Evolutionary conservation across 2,888 invertebrate species (phyloP).

Genomic region (Caenorhabditis afra): DNA sequence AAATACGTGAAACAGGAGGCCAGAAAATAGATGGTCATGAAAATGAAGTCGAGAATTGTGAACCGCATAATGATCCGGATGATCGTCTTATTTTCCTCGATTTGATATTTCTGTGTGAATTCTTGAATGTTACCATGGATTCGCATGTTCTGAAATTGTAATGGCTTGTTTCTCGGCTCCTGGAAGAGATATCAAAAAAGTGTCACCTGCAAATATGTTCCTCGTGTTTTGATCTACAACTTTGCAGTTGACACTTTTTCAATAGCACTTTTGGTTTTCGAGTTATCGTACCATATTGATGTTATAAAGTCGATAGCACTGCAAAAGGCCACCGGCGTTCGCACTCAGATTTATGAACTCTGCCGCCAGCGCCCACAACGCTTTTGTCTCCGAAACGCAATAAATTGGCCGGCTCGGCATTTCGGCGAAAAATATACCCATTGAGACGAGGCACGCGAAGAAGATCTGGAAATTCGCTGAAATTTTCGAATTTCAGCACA

Average conservation of each 20-base stretch:
- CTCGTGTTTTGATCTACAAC: not conserved
- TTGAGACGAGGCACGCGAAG: not conserved
- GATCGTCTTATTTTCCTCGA: too few species aligned
- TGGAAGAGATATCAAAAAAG: not conserved
- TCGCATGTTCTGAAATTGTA: too few species aligned
- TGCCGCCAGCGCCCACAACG: not conserved
- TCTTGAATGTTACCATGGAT: too few species aligned
- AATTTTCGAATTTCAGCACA: too few species aligned
- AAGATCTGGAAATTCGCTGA: too few species aligned
- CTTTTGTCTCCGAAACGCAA: not conserved
- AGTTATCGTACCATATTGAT: conserved; percentile 9
- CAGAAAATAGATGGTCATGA: too few species aligned
- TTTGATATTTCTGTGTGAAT: too few species aligned
- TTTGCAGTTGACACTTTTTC: not conserved
- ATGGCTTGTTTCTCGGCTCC: too few species aligned
- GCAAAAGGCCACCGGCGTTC: conserved; percentile 10
- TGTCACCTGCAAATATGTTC: too few species aligned
- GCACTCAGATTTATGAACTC: conserved; percentile 11
- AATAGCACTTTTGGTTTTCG: not conserved
- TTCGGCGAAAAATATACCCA: not conserved
- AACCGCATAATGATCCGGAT: too few species aligned
- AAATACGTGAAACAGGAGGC: too few species aligned
- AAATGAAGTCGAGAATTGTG: too few species aligned
- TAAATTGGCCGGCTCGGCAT: not conserved
- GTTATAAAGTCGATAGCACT: conserved; percentile 11